phyloP scores from a whole-genome alignment of 2,113 vertebrate genomes.

The Progne subis region DNA sequence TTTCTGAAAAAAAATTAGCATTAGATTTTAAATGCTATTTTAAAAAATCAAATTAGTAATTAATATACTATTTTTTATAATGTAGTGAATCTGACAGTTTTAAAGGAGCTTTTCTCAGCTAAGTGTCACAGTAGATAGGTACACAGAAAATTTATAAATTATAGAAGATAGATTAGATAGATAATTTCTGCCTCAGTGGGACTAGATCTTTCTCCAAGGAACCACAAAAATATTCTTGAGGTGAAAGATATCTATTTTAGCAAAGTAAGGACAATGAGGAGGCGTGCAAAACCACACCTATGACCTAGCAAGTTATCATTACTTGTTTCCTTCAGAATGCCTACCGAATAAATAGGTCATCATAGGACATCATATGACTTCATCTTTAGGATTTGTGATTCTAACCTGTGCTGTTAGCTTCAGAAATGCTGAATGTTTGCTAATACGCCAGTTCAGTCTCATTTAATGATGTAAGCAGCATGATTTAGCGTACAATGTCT shows the following conservation, averaged over 20 bases:
- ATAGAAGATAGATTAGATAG: neutral
- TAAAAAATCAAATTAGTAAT: neutral
- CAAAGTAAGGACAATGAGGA: neutral
- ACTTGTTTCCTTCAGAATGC: neutral
- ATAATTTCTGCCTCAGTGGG: neutral
- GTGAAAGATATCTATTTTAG: neutral
- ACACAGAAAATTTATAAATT: neutral
- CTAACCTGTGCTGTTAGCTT: neutral
- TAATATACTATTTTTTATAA: neutral
- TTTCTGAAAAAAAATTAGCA: neutral
- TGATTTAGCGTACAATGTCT: neutral
- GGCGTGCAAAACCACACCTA: neutral
- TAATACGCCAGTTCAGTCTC: neutral
- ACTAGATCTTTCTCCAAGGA: neutral
- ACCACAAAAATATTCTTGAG: neutral
- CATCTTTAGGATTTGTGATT: neutral
- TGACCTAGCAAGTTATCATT: neutral
- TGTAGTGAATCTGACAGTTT: neutral
- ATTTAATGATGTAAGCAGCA: neutral
- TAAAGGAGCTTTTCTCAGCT: neutral
- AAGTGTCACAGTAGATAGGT: neutral
- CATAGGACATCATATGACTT: neutral
- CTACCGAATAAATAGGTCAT: neutral
- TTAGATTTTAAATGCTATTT: neutral
- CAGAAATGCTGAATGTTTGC: neutral